phyloP scores from a whole-genome alignment of 2,888 invertebrate genomes.

The Apodemia mormo region DNA sequence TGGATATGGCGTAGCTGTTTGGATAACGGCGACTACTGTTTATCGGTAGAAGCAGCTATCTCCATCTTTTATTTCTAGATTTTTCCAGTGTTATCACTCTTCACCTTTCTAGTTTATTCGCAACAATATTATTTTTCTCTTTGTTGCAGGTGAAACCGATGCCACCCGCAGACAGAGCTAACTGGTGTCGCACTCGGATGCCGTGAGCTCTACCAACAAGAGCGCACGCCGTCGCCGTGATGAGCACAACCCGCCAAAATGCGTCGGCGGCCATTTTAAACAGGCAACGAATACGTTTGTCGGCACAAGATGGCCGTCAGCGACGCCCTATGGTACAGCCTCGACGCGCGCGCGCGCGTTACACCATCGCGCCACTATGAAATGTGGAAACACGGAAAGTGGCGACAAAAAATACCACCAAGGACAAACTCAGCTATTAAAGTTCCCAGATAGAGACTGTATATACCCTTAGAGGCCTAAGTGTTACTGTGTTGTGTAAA shows the following conservation, averaged over 20 bases:
- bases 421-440: conserved; percentile 75
- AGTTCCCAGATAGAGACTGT: conserved; percentile 76
- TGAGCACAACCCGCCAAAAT: conserved; percentile 79
- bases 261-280: conserved; percentile 80
- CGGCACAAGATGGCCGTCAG: conserved; percentile 78
- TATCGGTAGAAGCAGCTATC: too few relatives aligned
- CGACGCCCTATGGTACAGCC: conserved; percentile 57
- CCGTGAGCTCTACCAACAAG: conserved; percentile 70
- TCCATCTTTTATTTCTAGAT: too few relatives aligned
- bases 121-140: conserved; percentile 23
- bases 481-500: conserved; percentile 76
- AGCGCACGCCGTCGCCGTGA: conserved; percentile 76
- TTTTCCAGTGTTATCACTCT: too few relatives aligned
- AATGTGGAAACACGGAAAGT: conserved; percentile 91
- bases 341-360: conserved; percentile 62
- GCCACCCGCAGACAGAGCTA: conserved; percentile 48
- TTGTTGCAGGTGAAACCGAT: conserved; percentile 69
- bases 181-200: conserved; percentile 58
- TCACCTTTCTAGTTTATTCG: too few relatives aligned
- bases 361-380: conserved; percentile 75
- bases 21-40: too few relatives aligned
- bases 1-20: too few relatives aligned
- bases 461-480: conserved; percentile 72
- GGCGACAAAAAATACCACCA: conserved; percentile 84
- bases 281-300: conserved; percentile 72